A percentile compares a stretch with the other conserved stretches of the same genome.
These are phyloP conservation scores for Pollenia labialis DNA, from an alignment of 2,888 invertebrate genomes.

Conservation along the genomic window DNA sequence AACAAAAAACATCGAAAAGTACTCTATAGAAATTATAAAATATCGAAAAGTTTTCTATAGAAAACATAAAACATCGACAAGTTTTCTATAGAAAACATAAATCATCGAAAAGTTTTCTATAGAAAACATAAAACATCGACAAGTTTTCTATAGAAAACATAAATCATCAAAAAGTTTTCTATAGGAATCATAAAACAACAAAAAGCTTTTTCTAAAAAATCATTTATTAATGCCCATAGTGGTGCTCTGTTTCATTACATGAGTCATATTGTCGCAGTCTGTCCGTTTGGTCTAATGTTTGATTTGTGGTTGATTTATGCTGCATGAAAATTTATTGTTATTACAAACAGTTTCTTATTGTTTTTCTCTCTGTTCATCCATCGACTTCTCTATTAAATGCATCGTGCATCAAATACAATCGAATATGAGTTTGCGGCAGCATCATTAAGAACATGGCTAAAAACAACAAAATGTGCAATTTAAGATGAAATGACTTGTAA, in stretches of 20 bases:
- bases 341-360: slow-evolving; percentile 28
- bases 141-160: too few relatives aligned
- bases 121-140: too few relatives aligned
- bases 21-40: too few relatives aligned
- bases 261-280: slow-evolving; percentile 57
- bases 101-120: too few relatives aligned
- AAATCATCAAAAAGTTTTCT: too few relatives aligned
- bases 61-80: too few relatives aligned
- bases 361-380: neutral
- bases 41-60: too few relatives aligned
- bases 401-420: slow-evolving; percentile 49
- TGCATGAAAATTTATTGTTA: slow-evolving; percentile 57
- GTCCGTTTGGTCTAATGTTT: slow-evolving; percentile 49
- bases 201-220: too few relatives aligned
- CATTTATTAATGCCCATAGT: too few relatives aligned
- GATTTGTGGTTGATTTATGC: slow-evolving; percentile 64
- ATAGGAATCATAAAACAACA: too few relatives aligned
- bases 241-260: neutral
- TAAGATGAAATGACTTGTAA: slow-evolving; percentile 49
- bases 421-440: slow-evolving; percentile 54
- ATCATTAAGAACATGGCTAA: slow-evolving; percentile 29
- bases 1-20: too few relatives aligned
- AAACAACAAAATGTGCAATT: slow-evolving; percentile 54
- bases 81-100: too few relatives aligned
- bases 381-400: slow-evolving; percentile 23